phyloP scores from a whole-genome alignment of 2,888 invertebrate genomes.

The Trilocha varians region DNA sequence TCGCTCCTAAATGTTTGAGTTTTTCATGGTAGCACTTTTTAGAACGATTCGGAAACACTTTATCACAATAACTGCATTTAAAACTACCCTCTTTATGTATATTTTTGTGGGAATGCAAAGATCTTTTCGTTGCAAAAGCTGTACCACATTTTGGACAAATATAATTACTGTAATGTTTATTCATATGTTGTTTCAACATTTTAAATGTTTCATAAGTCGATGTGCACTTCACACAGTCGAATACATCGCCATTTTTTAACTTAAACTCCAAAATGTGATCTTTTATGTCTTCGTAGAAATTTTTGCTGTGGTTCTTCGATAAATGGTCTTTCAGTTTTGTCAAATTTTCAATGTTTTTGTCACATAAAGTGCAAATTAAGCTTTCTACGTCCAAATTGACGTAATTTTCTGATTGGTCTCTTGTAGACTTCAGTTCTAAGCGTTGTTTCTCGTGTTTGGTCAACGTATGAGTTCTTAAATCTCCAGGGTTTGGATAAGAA shows the following conservation, averaged over 20 bases:
- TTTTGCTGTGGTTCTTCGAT: constrained; percentile 33
- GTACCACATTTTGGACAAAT: constrained; percentile 42
- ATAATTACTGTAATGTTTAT: constrained; percentile 50
- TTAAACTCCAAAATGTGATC: constrained; percentile 54
- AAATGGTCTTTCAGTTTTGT: constrained; percentile 36
- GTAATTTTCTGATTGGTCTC: constrained; percentile 40
- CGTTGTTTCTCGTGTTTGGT: constrained; percentile 32
- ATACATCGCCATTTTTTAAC: constrained; percentile 44
- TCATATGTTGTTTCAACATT: constrained; percentile 62
- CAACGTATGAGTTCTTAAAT: constrained; percentile 33
- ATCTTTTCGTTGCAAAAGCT: constrained; percentile 45
- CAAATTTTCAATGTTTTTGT: constrained; percentile 27
- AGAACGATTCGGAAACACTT: constrained; percentile 39
- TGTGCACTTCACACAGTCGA: constrained; percentile 48
- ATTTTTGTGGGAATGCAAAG: constrained; percentile 37
- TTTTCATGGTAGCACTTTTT: constrained; percentile 58
- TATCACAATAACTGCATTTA: constrained; percentile 55
- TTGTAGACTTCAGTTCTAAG: constrained; percentile 30
- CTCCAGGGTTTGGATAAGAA: constrained; percentile 40
- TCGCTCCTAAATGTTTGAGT: constrained; percentile 47
- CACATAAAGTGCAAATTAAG: constrained; percentile 36
- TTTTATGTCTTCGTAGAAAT: constrained; percentile 41
- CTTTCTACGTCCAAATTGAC: constrained; percentile 43
- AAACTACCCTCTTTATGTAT: constrained; percentile 51
- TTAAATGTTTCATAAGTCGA: constrained; percentile 57